Conservation (phyloP, 2,797 vertebrate genomes). For the Anas capensis region DNA sequence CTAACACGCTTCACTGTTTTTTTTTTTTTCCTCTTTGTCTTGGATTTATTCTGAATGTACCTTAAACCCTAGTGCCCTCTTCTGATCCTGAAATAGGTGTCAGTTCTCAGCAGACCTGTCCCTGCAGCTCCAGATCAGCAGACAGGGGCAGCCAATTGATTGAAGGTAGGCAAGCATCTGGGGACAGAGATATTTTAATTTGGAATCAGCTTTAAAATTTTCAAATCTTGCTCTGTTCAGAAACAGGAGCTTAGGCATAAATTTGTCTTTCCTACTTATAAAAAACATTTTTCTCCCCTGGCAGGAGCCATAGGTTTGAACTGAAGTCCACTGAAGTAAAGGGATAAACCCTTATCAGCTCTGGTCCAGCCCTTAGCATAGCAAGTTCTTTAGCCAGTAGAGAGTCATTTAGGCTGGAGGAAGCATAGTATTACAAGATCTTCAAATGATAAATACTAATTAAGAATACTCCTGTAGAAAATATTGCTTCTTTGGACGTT, state of each 20-base stretch:
- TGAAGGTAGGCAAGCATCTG: slow-evolving; percentile 6
- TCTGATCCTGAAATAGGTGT: slow-evolving; percentile 46
- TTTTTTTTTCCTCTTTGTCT: neutral
- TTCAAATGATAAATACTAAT: slow-evolving; percentile 19
- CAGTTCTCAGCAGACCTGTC: neutral
- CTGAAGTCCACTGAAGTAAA: neutral
- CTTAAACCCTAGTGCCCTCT: slow-evolving; percentile 56
- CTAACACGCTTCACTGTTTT: neutral
- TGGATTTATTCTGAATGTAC: slow-evolving; percentile 3
- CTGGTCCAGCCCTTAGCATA: slow-evolving; percentile 18
- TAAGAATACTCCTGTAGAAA: slow-evolving; percentile 19
- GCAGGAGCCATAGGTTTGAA: slow-evolving; percentile 12
- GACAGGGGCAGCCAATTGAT: neutral
- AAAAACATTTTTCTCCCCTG: neutral
- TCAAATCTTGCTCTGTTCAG: slow-evolving; percentile 39
- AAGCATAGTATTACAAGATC: neutral
- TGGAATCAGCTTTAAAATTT: slow-evolving; percentile 43
- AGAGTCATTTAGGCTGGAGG: neutral
- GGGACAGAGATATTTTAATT: slow-evolving; percentile 27
- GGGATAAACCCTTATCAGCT: slow-evolving; percentile 47
- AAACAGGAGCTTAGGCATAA: slow-evolving; percentile 35
- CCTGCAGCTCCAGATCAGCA: neutral
- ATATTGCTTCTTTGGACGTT: neutral
- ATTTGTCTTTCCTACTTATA: neutral
- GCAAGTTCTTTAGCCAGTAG: neutral